Conservation (phyloP, 92 coral and sea anemone genomes). For the Epizoanthus scotinus region DNA sequence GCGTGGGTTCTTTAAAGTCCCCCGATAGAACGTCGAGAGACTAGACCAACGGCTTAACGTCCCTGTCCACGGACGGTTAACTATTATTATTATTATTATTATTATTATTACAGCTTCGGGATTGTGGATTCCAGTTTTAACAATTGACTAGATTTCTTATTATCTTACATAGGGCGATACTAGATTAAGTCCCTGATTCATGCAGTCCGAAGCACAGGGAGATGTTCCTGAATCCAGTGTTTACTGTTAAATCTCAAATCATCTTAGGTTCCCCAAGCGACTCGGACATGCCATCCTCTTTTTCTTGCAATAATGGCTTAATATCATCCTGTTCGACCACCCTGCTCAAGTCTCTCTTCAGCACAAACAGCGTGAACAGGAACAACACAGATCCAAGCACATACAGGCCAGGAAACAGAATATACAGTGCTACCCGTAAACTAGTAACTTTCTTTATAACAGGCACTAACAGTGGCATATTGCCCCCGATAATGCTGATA, state of each 20-base stretch:
- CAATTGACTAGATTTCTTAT: too few relatives aligned
- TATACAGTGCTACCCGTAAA: slow-evolving; percentile 80
- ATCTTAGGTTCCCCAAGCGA: neutral
- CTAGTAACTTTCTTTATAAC: slow-evolving; percentile 74
- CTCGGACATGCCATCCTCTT: neutral
- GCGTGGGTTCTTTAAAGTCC: too few relatives aligned
- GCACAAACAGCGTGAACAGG: slow-evolving; percentile 81
- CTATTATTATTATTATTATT: too few relatives aligned
- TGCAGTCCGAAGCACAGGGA: too few relatives aligned
- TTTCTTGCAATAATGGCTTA: slow-evolving; percentile 63
- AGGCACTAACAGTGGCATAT: slow-evolving; percentile 84
- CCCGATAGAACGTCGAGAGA: too few relatives aligned
- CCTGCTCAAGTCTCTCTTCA: slow-evolving; percentile 74
- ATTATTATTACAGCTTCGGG: too few relatives aligned
- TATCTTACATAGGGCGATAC: too few relatives aligned
- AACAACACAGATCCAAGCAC: slow-evolving; percentile 86
- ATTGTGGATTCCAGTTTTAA: too few relatives aligned
- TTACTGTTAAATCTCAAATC: neutral
- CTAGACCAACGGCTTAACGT: too few relatives aligned
- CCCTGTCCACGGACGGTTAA: too few relatives aligned
- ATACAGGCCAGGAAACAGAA: slow-evolving; percentile 89
- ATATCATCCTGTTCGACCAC: slow-evolving; percentile 52
- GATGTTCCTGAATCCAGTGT: neutral
- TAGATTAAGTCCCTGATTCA: too few relatives aligned
- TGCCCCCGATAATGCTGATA: slow-evolving; percentile 94